Conservation (phyloP, 2,797 vertebrate species). For the Sebastes steindachneri region DNA sequence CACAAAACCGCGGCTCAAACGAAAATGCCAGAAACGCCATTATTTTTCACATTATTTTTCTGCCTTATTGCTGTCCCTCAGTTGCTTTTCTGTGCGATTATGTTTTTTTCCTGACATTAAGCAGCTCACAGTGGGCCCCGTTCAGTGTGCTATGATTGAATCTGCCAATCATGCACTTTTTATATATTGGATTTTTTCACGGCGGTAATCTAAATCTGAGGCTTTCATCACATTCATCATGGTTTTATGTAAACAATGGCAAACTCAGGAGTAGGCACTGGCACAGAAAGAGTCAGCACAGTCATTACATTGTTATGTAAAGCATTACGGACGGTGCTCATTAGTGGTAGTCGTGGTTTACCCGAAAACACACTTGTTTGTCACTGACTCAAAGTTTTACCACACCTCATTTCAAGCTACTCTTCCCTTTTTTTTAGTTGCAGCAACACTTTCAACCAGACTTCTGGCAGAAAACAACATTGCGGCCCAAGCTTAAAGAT, state of each 20-base stretch:
- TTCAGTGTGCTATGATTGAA: constrained; percentile 20
- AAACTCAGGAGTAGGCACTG: background rate
- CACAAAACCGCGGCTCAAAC: constrained; percentile 1
- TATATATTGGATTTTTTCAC: background rate
- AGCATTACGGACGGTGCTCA: background rate
- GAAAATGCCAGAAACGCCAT: constrained; percentile 20
- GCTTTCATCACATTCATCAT: background rate
- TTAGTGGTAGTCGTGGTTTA: background rate
- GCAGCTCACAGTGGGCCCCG: constrained; percentile 1
- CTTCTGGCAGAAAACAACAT: constrained; percentile 8
- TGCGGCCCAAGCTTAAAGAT: background rate
- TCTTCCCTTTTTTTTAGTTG: constrained; percentile 5
- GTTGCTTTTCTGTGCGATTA: constrained; percentile 12
- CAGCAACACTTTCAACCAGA: background rate
- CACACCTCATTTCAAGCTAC: background rate
- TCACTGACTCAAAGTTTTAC: background rate
- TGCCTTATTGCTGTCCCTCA: background rate
- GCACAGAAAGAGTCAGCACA: background rate
- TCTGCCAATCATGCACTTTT: constrained; percentile 24
- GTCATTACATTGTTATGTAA: background rate
- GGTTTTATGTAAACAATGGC: background rate
- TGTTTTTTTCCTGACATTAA: constrained; percentile 21
- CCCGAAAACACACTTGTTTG: background rate
- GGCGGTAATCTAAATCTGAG: background rate
- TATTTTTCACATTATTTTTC: constrained; percentile 9